phyloP scores from a whole-genome alignment of 2,888 invertebrate genomes.

The Caenorhabditis imperialis region DNA sequence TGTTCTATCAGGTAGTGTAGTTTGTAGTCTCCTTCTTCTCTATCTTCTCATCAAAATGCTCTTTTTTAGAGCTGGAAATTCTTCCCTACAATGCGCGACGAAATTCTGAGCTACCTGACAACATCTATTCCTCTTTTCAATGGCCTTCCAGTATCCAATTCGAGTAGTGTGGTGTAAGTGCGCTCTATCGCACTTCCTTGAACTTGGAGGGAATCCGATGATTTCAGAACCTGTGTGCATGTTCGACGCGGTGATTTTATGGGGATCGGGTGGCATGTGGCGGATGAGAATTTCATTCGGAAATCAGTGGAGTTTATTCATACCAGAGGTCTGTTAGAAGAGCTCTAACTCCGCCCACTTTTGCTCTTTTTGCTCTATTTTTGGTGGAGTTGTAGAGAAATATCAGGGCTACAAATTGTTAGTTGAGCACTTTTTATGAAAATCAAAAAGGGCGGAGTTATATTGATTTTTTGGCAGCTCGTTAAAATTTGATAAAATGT shows the following conservation, averaged over 20 bases:
- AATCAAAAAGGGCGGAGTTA: too few species aligned
- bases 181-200: neutral
- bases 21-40: too few species aligned
- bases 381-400: too few species aligned
- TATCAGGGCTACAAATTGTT: too few species aligned
- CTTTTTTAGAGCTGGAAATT: constrained; percentile 19
- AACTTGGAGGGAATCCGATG: neutral
- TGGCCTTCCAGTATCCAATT: constrained; percentile 9
- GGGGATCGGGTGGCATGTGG: constrained; percentile 10
- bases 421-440: too few species aligned
- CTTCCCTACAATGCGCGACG: constrained; percentile 12
- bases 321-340: too few species aligned
- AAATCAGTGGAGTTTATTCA: constrained; percentile 5
- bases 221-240: constrained; percentile 19
- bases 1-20: too few species aligned
- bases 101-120: constrained; percentile 2
- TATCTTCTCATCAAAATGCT: neutral
- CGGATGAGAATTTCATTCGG: constrained; percentile 3
- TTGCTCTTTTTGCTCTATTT: too few species aligned
- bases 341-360: too few species aligned
- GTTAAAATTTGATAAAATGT: neutral
- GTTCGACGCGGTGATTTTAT: constrained; percentile 13
- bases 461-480: too few species aligned
- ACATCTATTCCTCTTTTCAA: neutral
- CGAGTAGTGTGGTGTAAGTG: constrained; percentile 14